phyloP scores from a whole-genome alignment of 2,113 vertebrate species.

The Myotis brandtii region DNA sequence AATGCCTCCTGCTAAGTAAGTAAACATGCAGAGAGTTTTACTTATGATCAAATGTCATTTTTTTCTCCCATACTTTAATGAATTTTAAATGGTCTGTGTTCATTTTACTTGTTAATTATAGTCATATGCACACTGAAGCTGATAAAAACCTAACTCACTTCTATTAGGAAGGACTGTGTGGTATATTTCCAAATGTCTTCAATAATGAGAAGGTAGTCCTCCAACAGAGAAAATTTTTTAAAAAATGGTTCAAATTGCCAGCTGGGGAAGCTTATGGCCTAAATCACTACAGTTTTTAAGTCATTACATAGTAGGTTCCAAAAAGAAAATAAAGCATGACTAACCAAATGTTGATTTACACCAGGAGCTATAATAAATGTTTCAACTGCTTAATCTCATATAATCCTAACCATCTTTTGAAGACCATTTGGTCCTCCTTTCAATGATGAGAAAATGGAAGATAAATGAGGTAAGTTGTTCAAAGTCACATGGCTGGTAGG shows the following conservation, averaged over 20 bases:
- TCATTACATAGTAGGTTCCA: neutral
- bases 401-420: neutral
- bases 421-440: neutral
- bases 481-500: neutral
- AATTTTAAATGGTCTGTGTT: slow-evolving; percentile 68
- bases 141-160: slow-evolving; percentile 68
- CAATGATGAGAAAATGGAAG: slow-evolving; percentile 29
- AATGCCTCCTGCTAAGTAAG: slow-evolving; percentile 38
- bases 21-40: slow-evolving; percentile 53
- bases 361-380: neutral
- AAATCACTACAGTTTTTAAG: neutral
- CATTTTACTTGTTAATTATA: slow-evolving; percentile 71
- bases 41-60: slow-evolving; percentile 43
- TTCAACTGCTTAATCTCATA: neutral
- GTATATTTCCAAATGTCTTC: slow-evolving; percentile 50
- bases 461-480: neutral
- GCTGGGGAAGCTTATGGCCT: neutral
- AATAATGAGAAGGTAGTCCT: slow-evolving; percentile 53
- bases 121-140: slow-evolving; percentile 34
- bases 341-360: neutral
- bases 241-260: neutral
- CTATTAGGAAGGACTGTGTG: slow-evolving; percentile 35
- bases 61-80: slow-evolving; percentile 42
- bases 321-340: neutral
- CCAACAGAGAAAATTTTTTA: neutral